phyloP scores from a whole-genome alignment of 1,140 invertebrate species.

The Nephila pilipes region DNA sequence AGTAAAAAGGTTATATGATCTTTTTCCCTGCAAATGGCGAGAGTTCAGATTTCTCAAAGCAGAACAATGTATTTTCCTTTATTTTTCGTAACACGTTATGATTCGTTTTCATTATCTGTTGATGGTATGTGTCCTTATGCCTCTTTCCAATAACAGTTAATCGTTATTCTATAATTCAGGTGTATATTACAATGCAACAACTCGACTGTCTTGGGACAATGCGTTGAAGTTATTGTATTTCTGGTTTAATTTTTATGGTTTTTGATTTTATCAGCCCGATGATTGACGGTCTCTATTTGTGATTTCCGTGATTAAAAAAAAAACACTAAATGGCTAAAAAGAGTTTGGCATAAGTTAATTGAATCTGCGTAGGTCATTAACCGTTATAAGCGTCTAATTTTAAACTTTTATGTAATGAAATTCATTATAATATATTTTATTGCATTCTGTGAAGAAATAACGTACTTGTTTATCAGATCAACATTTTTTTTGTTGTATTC shows the following conservation, averaged over 20 bases:
- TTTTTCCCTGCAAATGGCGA: background rate
- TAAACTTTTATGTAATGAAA: no score
- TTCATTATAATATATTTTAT: no score
- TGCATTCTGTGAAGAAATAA: no score
- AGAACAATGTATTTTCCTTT: background rate
- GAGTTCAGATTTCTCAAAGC: background rate
- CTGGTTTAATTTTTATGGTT: background rate
- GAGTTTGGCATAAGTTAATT: no score
- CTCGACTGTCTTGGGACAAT: background rate
- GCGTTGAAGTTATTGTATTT: background rate
- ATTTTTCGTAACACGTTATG: background rate
- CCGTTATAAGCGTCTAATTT: no score
- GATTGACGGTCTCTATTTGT: background rate
- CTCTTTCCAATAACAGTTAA: background rate
- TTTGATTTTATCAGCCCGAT: background rate
- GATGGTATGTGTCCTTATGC: background rate
- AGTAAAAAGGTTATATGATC: background rate
- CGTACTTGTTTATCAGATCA: no score
- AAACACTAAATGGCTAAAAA: background rate
- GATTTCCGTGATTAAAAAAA: background rate
- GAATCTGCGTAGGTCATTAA: no score
- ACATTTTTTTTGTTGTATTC: no score
- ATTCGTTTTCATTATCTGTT: background rate
- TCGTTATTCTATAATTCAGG: background rate
- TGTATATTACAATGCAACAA: background rate